These are phyloP conservation scores for Hyles lineata DNA, from an alignment of 2,888 invertebrate genomes.

Conservation along the genomic window DNA sequence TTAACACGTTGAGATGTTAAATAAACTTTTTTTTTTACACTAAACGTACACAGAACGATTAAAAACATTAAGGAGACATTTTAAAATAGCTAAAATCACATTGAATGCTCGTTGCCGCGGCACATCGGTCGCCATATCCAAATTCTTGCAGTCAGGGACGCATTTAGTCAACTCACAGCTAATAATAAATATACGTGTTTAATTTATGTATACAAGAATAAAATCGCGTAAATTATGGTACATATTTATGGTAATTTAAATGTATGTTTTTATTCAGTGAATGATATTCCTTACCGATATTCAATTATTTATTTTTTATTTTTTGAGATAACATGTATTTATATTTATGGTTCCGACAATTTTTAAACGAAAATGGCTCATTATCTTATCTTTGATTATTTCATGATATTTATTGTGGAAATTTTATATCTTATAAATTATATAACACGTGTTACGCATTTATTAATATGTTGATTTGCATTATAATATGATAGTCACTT, in stretches of 20 bases:
- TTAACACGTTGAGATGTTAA: constrained; percentile 43
- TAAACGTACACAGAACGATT: constrained; percentile 30
- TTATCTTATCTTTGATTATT: no score
- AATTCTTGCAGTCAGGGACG: constrained; percentile 72
- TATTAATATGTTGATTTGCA: no score
- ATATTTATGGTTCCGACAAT: background rate
- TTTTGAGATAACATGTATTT: background rate
- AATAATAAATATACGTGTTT: background rate
- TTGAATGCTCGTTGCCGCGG: constrained; percentile 67
- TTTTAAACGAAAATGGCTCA: background rate
- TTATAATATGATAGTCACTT: no score
- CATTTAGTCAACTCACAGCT: constrained; percentile 43
- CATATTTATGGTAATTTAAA: background rate
- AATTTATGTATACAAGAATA: background rate
- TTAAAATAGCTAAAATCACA: constrained; percentile 68
- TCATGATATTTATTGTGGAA: no score
- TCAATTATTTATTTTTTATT: background rate
- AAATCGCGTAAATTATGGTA: background rate
- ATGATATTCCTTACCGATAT: no score
- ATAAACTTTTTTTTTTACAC: constrained; percentile 36
- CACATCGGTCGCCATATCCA: constrained; percentile 79
- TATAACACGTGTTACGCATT: no score
- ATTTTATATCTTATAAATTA: no score
- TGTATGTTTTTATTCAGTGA: background rate
- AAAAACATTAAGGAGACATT: constrained; percentile 42